Evolutionary conservation across 2,888 invertebrate genomes (phyloP).

Genomic region (Brenthis ino): DNA sequence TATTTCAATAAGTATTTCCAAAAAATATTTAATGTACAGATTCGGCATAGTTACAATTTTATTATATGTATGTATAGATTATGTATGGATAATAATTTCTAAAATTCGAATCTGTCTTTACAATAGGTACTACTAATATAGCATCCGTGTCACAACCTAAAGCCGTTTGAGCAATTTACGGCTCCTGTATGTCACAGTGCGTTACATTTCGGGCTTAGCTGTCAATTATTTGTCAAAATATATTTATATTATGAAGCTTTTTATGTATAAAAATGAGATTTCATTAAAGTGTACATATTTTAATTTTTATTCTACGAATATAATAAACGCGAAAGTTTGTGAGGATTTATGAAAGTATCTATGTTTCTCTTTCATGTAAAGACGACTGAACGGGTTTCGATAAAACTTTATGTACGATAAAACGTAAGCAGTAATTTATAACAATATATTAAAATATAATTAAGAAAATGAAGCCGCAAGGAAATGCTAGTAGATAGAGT

Average conservation of each 20-base stretch:
- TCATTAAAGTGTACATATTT: not conserved
- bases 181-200: slow-evolving; percentile 53
- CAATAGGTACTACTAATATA: slow-evolving; percentile 6
- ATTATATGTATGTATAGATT: too few relatives aligned
- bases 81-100: not conserved
- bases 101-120: slow-evolving; percentile 11
- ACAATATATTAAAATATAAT: too few relatives aligned
- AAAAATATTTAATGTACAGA: too few relatives aligned
- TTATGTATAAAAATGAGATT: not conserved
- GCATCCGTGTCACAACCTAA: slow-evolving; percentile 37
- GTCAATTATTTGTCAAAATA: slow-evolving; percentile 49
- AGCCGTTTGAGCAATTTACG: slow-evolving; percentile 54
- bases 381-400: too few relatives aligned
- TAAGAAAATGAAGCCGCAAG: too few relatives aligned
- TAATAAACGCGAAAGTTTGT: not conserved
- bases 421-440: too few relatives aligned
- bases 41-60: too few relatives aligned
- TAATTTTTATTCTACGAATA: not conserved
- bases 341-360: not conserved
- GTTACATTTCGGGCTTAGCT: slow-evolving; percentile 53
- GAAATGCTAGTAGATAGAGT: too few relatives aligned
- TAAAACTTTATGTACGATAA: too few relatives aligned
- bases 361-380: too few relatives aligned
- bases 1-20: too few relatives aligned
- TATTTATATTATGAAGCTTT: slow-evolving; percentile 1